Conservation (phyloP, 2,113 vertebrate species). For the Sylvilagus bachmani region DNA sequence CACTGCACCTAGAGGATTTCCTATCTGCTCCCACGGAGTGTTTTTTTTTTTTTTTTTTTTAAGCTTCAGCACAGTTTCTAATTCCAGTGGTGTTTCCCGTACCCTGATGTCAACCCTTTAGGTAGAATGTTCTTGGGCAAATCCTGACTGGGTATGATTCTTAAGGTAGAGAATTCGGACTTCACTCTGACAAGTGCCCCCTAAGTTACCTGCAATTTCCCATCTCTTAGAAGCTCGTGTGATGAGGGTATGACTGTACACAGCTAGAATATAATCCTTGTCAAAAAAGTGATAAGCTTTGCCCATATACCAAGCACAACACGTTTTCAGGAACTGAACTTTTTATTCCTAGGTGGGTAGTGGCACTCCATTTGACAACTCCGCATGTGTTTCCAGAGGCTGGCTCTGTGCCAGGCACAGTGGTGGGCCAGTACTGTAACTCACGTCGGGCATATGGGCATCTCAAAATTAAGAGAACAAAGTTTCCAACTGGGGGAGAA, state of each 20-base stretch:
- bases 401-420: not conserved
- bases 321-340: not conserved
- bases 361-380: not conserved
- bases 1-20: not conserved
- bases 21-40: not conserved
- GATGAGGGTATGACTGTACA: not conserved
- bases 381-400: not conserved
- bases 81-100: not conserved
- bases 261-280: not conserved
- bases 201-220: not conserved
- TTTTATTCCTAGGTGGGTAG: not conserved
- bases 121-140: not conserved
- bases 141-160: not conserved
- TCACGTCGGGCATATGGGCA: not conserved
- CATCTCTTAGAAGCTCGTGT: not conserved
- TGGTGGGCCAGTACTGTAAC: too few relatives aligned
- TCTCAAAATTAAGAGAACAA: not conserved
- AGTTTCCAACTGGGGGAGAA: not conserved
- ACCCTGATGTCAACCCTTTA: not conserved
- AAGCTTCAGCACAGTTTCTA: conserved; percentile 22
- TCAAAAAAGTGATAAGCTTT: not conserved
- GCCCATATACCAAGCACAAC: not conserved
- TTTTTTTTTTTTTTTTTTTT: conserved; percentile 10
- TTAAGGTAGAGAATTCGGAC: not conserved
- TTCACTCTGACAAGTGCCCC: not conserved